Conservation (phyloP, 1,140 invertebrate species). For the Aphis craccivora region DNA sequence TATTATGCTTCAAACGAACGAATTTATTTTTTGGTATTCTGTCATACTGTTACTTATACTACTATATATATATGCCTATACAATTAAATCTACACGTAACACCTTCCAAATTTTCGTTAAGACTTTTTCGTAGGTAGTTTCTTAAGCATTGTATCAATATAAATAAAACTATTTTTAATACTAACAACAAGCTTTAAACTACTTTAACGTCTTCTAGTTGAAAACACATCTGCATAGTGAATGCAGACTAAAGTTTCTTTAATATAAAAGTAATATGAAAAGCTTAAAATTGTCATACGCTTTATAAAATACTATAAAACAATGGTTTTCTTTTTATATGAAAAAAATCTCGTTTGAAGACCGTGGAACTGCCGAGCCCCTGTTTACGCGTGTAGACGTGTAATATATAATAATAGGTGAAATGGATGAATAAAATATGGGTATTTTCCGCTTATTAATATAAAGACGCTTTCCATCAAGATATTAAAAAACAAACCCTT, state of each 20-base stretch:
- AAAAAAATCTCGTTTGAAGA: conserved; percentile 11
- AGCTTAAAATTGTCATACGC: background rate
- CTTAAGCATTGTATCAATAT: background rate
- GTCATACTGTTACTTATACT: background rate
- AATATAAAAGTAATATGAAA: background rate
- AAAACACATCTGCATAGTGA: background rate
- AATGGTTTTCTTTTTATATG: background rate
- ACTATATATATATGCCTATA: background rate
- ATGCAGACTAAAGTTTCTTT: background rate
- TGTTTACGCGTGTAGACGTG: background rate
- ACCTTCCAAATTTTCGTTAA: background rate
- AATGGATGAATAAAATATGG: conserved; percentile 10
- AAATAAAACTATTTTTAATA: background rate
- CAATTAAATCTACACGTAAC: background rate
- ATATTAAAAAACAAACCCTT: conserved; percentile 25
- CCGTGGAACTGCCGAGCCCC: too few relatives aligned
- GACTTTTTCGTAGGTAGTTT: background rate
- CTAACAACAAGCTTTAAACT: background rate
- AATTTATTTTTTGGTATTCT: background rate
- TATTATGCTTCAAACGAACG: background rate
- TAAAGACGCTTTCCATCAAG: conserved; percentile 4
- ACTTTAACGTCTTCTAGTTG: background rate
- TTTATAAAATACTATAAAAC: background rate
- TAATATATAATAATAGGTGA: conserved; percentile 17
- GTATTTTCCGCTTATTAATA: conserved; percentile 2